These are phyloP conservation scores for Agriopis marginaria DNA, from an alignment of 2,888 invertebrate species.

Conservation along the genomic window DNA sequence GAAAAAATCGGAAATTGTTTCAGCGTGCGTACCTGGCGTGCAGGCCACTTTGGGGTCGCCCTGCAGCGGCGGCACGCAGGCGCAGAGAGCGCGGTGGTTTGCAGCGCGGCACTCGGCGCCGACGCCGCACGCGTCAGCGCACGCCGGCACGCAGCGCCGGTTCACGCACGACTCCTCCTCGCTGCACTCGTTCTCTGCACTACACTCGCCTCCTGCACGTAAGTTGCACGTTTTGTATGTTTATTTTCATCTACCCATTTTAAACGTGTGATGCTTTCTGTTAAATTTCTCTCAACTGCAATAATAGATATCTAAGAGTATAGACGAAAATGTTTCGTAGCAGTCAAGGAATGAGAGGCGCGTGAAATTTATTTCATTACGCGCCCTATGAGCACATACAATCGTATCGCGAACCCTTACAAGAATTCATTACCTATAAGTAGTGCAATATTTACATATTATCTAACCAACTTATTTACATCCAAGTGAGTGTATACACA, in stretches of 20 bases:
- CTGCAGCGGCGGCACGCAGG: conserved; percentile 90
- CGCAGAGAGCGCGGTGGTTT: conserved; percentile 92
- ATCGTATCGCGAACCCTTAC: conserved; percentile 30
- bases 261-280: no score
- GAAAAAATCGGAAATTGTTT: background rate
- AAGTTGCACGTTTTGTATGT: conserved; percentile 11
- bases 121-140: conserved; percentile 90
- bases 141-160: conserved; percentile 92
- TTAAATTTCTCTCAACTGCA: no score
- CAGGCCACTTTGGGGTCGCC: conserved; percentile 95
- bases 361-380: background rate
- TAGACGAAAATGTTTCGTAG: background rate
- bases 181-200: conserved; percentile 90
- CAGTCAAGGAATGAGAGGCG: background rate
- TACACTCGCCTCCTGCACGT: conserved; percentile 86
- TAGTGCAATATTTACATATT: conserved; percentile 39
- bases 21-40: conserved; percentile 71
- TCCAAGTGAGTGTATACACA: conserved; percentile 40
- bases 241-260: no score
- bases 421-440: background rate
- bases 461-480: conserved; percentile 29
- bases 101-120: conserved; percentile 92
- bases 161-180: conserved; percentile 90
- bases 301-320: no score
- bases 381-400: background rate